phyloP scores from a whole-genome alignment of 2,113 vertebrate species.

The Neofelis nebulosa region DNA sequence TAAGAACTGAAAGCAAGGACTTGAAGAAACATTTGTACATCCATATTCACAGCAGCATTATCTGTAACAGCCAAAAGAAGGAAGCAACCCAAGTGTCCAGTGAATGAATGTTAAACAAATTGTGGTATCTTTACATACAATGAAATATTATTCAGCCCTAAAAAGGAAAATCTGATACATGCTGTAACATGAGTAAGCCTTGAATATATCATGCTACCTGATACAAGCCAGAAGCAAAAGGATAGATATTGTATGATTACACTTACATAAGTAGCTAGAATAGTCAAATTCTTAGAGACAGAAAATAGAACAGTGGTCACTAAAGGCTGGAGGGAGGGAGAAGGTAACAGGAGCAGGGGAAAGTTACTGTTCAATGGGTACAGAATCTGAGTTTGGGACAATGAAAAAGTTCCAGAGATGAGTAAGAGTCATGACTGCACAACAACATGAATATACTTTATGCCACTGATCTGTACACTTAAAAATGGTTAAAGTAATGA shows the following conservation, averaged over 20 bases:
- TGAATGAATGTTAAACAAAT: neutral
- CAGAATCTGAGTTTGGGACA: neutral
- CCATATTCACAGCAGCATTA: neutral
- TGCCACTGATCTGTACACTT: neutral
- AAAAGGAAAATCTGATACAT: neutral
- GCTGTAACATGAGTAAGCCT: neutral
- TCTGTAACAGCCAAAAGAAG: neutral
- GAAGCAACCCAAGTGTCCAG: neutral
- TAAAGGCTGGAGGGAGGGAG: neutral
- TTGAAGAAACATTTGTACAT: neutral
- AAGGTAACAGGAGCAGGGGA: neutral
- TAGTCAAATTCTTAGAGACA: neutral
- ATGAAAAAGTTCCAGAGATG: neutral
- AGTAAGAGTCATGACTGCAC: neutral
- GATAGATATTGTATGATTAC: neutral
- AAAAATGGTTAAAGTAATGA: neutral
- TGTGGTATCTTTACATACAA: neutral
- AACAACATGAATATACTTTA: neutral
- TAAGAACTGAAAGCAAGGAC: neutral
- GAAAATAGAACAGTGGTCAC: neutral
- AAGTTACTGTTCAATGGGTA: neutral
- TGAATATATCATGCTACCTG: neutral
- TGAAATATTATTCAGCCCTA: neutral
- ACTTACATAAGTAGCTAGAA: neutral
- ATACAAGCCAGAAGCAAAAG: neutral